phyloP scores from a whole-genome alignment of 1,140 invertebrate genomes.

The Magallana angulata region DNA sequence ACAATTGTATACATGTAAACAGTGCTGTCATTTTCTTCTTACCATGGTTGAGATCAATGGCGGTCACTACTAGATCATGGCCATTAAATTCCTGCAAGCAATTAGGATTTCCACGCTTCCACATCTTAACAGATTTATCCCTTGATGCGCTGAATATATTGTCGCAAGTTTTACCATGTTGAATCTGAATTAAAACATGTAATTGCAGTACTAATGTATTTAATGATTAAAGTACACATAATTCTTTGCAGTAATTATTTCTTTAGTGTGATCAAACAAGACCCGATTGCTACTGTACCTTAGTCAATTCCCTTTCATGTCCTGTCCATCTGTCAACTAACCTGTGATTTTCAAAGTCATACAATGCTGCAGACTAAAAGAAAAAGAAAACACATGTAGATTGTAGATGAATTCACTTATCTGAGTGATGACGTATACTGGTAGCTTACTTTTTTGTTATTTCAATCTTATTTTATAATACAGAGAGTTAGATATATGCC shows the following conservation, averaged over 20 bases:
- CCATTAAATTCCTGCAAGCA: slow-evolving; percentile 65
- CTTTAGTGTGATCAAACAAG: no score
- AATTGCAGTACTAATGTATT: no score
- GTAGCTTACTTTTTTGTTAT: no score
- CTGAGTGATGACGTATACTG: no score
- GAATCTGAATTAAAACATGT: slow-evolving; percentile 63
- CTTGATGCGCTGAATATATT: slow-evolving; percentile 75
- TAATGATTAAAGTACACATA: no score
- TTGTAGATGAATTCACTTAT: background rate
- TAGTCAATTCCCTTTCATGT: slow-evolving; percentile 74
- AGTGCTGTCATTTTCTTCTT: background rate
- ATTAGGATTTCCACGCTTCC: slow-evolving; percentile 65
- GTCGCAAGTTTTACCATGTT: slow-evolving; percentile 67
- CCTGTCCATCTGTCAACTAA: slow-evolving; percentile 70
- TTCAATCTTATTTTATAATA: no score
- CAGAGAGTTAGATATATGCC: no score
- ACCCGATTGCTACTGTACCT: slow-evolving; percentile 56
- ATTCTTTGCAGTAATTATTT: no score
- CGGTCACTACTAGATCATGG: slow-evolving; percentile 75
- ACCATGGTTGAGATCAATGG: slow-evolving; percentile 72
- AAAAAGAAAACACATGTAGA: slow-evolving; percentile 38
- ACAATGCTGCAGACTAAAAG: slow-evolving; percentile 68
- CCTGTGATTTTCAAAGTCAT: slow-evolving; percentile 69
- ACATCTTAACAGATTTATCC: slow-evolving; percentile 75
- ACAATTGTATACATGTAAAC: no score